phyloP scores from a whole-genome alignment of 2,113 vertebrate genomes.

The Protobothrops mucrosquamatus region DNA sequence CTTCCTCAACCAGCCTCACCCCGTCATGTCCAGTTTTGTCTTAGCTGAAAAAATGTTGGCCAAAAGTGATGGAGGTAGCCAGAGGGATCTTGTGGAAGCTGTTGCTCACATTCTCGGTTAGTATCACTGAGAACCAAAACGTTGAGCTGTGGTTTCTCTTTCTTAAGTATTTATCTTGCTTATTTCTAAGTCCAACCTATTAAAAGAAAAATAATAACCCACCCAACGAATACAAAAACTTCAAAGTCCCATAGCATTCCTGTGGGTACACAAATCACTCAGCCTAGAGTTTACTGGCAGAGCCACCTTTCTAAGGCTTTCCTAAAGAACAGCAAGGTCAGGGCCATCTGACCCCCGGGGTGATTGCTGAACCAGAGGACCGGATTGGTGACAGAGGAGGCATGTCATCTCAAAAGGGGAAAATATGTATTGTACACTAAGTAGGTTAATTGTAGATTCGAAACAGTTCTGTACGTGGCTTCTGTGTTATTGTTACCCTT shows the following conservation, averaged over 20 bases:
- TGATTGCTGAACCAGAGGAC: not conserved
- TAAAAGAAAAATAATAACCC: not conserved
- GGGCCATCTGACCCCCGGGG: not conserved
- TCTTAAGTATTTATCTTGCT: not conserved
- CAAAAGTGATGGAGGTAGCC: conserved; percentile 57
- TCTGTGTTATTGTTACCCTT: not conserved
- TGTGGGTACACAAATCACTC: not conserved
- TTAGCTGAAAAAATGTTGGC: conserved; percentile 79
- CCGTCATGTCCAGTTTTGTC: conserved; percentile 93
- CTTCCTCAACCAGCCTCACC: conserved; percentile 82
- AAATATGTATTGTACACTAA: not conserved
- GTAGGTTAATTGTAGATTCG: not conserved
- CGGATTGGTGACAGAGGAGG: not conserved
- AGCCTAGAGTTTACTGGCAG: not conserved
- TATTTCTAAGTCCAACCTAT: not conserved
- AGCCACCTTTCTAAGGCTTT: not conserved
- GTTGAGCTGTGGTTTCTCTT: not conserved
- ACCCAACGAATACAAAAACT: not conserved
- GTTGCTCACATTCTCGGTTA: conserved; percentile 92
- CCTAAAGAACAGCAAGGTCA: not conserved
- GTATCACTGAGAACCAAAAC: not conserved
- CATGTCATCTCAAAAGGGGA: not conserved
- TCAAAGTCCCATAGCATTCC: not conserved
- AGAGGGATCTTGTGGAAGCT: conserved; percentile 81
- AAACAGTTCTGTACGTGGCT: not conserved